Conservation (phyloP, 1,140 invertebrate genomes). For the Druon quercuslanigerum region DNA sequence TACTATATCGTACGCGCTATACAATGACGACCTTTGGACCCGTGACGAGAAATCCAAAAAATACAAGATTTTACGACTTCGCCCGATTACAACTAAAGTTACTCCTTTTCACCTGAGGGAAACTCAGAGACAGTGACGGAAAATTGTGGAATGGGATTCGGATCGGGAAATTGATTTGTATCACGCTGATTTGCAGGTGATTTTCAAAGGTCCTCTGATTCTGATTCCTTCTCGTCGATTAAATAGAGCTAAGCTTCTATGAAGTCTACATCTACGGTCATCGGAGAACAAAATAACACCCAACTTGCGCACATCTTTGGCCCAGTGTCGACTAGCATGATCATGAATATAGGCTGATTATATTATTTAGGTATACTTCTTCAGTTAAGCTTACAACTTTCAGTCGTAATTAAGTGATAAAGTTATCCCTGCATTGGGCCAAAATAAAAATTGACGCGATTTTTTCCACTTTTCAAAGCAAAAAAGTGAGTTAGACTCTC, state of each 20-base stretch:
- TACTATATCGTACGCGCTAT: conserved; percentile 51
- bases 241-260: neutral
- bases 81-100: conserved; percentile 17
- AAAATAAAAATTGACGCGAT: no score
- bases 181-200: conserved; percentile 56
- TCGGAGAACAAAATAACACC: neutral
- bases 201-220: conserved; percentile 33
- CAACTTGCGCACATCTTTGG: neutral
- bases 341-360: neutral
- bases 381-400: neutral
- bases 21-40: conserved; percentile 70
- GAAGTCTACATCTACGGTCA: neutral
- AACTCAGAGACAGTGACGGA: conserved; percentile 34
- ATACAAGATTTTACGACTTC: conserved; percentile 43
- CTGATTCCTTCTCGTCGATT: neutral
- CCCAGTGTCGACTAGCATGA: neutral
- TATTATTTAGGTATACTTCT: neutral
- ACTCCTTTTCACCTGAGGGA: conserved; percentile 32
- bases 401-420: neutral
- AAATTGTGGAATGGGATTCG: conserved; percentile 2
- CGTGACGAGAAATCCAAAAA: conserved; percentile 69
- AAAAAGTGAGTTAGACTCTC: no score
- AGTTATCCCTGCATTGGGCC: neutral
- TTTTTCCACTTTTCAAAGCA: no score
- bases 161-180: conserved; percentile 53